Base-by-base conservation (phyloP, 2,888 invertebrate genomes). In the Sphecodes monilicornis region DNA sequence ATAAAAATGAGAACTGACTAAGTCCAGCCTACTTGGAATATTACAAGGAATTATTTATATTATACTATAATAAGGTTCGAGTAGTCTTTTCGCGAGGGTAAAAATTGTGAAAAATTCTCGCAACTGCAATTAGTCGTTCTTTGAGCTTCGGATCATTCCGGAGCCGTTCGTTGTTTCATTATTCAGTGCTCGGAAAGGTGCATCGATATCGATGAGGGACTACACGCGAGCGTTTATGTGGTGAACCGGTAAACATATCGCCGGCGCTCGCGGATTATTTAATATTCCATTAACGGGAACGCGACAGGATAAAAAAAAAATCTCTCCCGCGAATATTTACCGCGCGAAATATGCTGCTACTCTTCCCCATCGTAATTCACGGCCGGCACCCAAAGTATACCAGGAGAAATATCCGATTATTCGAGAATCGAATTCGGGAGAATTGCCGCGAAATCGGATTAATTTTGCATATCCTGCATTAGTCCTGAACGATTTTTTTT, bases 381-480 rank as follows among this genome's bases (percentile, higher is more conserved):
- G 41, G 46, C 1, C 41, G 36, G 22, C 60, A 26, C 10, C 22
- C 70, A 76, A 79, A 84, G 36, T 66, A 70, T 73, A 66, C 32
- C 60, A 50, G 68, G 50, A 77, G 85, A 74, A 75, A 85, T 80
- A 80, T 84, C 84, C 80, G 85, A 85, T 84, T 75, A 85, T 84
- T 85, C 80, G 84, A 66, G 75, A 85, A 85, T 84, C 84, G 84
- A 79, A 84, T 85, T 85, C 79, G 64, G 26, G 32, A 64, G 79
- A 66, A 73, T 76, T 60, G 43, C 75, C 76, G 64, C 36, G 70
- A 76, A 84, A 85, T 85, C 85, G 76, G 85, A 84, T 85, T 84
- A 78, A 78, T 76, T 81, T 84, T 84, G 54, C 85, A 86, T 85
- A 69, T 66, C 69, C 66, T 50, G 68, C 78, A 85, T 82, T 76